Conservation (phyloP, 2,113 vertebrate genomes). For the Symphodus melops region DNA sequence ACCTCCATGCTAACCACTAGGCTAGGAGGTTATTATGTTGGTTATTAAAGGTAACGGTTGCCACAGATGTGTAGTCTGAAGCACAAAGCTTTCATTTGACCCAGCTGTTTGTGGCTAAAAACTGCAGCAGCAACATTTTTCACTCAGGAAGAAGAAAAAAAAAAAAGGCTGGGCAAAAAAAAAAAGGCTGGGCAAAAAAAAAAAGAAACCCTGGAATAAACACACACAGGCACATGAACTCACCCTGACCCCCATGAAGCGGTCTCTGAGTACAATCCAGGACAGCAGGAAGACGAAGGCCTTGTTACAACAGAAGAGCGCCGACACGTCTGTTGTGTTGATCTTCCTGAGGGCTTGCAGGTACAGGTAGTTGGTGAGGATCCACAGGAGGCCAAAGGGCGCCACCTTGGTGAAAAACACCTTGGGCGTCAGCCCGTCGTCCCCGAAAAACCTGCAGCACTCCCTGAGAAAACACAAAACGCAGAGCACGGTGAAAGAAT, state of each 20-base stretch:
- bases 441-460: constrained; percentile 95
- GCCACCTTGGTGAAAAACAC: constrained; percentile 96
- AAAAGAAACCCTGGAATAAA: neutral
- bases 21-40: neutral
- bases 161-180: neutral
- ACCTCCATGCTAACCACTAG: neutral
- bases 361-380: constrained; percentile 98
- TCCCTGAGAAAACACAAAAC: constrained; percentile 84
- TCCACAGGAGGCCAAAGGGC: constrained; percentile 96
- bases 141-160: neutral
- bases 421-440: constrained; percentile 94
- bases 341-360: constrained; percentile 98
- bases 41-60: neutral
- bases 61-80: neutral
- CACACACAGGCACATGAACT: constrained; percentile 71
- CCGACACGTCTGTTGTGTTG: constrained; percentile 95
- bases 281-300: constrained; percentile 98
- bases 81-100: neutral
- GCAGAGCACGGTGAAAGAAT: constrained; percentile 12
- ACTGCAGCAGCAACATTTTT: constrained; percentile 1
- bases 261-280: constrained; percentile 97
- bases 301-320: constrained; percentile 99
- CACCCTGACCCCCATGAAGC: constrained; percentile 99
- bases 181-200: neutral
- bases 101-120: neutral